phyloP scores from a whole-genome alignment of 2,888 invertebrate species.

The Aquatica leii region DNA sequence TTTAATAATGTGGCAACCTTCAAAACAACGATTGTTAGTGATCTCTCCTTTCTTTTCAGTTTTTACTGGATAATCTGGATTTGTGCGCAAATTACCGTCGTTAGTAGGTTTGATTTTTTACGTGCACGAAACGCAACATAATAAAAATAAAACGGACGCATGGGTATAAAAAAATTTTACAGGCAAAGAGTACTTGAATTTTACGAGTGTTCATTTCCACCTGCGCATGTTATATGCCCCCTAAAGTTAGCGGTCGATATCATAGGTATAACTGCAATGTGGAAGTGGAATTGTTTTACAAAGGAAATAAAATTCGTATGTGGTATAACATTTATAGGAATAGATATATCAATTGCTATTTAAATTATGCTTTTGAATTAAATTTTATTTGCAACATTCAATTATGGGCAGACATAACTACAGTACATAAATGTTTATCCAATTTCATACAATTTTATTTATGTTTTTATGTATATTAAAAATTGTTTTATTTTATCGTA shows the following conservation, averaged over 20 bases:
- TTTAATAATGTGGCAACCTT: no score
- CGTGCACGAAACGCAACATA: constrained; percentile 17
- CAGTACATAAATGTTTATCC: no score
- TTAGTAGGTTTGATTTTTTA: constrained; percentile 10
- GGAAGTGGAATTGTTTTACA: constrained; percentile 29
- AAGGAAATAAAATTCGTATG: constrained; percentile 28
- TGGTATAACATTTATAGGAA: constrained; percentile 19
- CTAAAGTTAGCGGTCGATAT: constrained; percentile 43
- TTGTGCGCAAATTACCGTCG: constrained; percentile 9
- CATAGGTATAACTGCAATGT: constrained; percentile 42
- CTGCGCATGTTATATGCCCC: constrained; percentile 44
- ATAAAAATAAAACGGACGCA: constrained; percentile 23
- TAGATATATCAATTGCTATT: constrained; percentile 10
- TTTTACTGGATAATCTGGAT: constrained; percentile 3
- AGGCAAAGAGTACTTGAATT: constrained; percentile 33
- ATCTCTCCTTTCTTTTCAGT: background rate
- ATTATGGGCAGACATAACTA: no score
- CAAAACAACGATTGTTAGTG: background rate
- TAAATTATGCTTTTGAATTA: background rate
- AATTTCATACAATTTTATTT: no score
- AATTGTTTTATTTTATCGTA: no score
- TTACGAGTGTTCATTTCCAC: constrained; percentile 43
- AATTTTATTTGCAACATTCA: no score
- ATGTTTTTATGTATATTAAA: no score
- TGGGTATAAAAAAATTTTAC: constrained; percentile 30